Percentiles rank a stretch among this genome's conserved stretches.
phyloP scores from a whole-genome alignment of 2,797 vertebrate species.

The Heterohyrax brucei region DNA sequence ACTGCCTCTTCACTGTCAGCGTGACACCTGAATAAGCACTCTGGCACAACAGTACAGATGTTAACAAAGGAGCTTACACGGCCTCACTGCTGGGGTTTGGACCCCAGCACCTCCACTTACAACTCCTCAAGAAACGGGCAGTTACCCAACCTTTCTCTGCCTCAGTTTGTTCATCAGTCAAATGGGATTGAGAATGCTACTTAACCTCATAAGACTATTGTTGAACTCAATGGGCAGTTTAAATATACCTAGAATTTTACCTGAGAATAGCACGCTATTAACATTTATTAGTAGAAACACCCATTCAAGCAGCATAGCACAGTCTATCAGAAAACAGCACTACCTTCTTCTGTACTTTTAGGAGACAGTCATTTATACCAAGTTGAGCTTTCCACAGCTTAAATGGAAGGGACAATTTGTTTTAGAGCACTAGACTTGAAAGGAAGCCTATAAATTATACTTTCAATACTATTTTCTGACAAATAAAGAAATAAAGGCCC shows the following conservation, averaged over 20 bases:
- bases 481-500: not conserved
- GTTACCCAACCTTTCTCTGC: not conserved
- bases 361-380: not conserved
- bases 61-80: not conserved
- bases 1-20: not conserved
- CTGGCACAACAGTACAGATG: not conserved
- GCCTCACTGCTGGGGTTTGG: not conserved
- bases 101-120: not conserved
- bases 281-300: not conserved
- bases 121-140: not conserved
- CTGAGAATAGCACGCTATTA: not conserved
- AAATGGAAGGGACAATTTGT: not conserved
- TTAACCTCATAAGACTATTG: not conserved
- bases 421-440: not conserved
- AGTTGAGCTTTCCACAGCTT: not conserved
- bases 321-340: not conserved
- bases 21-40: not conserved
- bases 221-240: not conserved
- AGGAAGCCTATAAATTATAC: not conserved
- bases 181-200: not conserved
- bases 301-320: not conserved
- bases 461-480: not conserved
- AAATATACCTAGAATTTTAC: not conserved
- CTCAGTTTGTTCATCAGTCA: not conserved
- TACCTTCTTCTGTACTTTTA: not conserved